phyloP scores from a whole-genome alignment of 2,888 invertebrate genomes.

The Agonopterix alstromeriana region DNA sequence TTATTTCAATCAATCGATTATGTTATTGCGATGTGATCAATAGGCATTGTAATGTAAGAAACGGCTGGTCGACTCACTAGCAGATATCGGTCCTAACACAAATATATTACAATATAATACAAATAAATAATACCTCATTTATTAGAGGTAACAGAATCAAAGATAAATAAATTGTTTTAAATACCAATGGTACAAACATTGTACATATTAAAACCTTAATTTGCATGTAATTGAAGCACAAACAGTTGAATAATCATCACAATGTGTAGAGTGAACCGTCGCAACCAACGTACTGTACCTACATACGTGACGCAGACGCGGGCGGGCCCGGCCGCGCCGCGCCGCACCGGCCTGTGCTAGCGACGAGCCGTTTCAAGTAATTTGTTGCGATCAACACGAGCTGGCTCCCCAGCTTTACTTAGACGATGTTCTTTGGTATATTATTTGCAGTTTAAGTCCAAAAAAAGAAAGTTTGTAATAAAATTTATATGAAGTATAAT shows the following conservation, averaged over 20 bases:
- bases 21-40: constrained; percentile 36
- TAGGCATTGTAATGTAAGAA: constrained; percentile 25
- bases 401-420: constrained; percentile 52
- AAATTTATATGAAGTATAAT: constrained; percentile 71
- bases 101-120: no score
- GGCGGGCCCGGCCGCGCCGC: not conserved
- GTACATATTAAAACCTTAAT: no score
- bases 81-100: constrained; percentile 10
- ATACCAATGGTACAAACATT: no score
- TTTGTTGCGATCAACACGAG: constrained; percentile 47
- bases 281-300: no score
- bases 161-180: no score
- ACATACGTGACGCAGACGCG: no score
- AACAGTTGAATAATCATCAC: no score
- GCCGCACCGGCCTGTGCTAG: not conserved
- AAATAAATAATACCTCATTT: no score
- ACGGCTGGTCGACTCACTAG: constrained; percentile 44
- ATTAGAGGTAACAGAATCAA: no score
- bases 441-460: constrained; percentile 69
- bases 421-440: constrained; percentile 61
- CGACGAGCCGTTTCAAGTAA: constrained; percentile 41
- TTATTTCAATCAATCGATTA: constrained; percentile 45
- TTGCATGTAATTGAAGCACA: no score
- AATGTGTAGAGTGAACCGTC: no score
- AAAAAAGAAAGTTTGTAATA: constrained; percentile 69